Percentiles rank a stretch among this genome's conserved stretches.
Evolutionary conservation across 2,113 vertebrate species (phyloP).

Genomic region (Phyllopteryx taeniolatus): DNA sequence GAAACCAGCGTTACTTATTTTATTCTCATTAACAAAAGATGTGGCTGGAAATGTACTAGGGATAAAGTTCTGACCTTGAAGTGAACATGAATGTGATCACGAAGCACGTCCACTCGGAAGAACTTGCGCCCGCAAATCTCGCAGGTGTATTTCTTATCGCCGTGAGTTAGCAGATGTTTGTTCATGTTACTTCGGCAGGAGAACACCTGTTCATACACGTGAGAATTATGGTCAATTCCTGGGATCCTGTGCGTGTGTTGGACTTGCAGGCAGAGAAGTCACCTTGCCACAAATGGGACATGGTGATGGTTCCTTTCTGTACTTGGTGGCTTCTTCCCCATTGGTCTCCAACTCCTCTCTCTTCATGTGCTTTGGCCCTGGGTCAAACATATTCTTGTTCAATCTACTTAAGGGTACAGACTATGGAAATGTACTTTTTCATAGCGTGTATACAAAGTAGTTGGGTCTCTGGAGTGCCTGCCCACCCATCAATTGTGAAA

Average conservation of each 20-base stretch:
- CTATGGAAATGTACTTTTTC: too few species aligned
- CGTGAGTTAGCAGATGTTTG: slow-evolving; percentile 96
- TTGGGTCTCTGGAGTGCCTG: too few species aligned
- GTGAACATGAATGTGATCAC: slow-evolving; percentile 98
- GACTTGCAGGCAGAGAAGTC: slow-evolving; percentile 8
- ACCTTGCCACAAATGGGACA: slow-evolving; percentile 97
- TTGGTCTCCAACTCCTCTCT: slow-evolving; percentile 87
- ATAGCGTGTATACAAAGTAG: too few species aligned
- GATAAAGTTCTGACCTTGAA: slow-evolving; percentile 84
- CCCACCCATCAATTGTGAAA: too few species aligned
- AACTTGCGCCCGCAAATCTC: slow-evolving; percentile 98
- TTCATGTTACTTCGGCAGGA: slow-evolving; percentile 99
- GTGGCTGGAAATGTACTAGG: not conserved
- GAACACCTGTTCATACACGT: slow-evolving; percentile 80
- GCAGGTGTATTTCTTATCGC: slow-evolving; percentile 98
- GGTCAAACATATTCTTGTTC: not conserved
- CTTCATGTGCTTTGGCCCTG: slow-evolving; percentile 91
- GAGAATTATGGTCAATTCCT: not conserved
- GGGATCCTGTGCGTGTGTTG: not conserved
- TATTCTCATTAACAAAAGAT: too few species aligned
- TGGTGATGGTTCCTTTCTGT: slow-evolving; percentile 94
- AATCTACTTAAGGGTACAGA: not conserved
- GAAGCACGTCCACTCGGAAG: slow-evolving; percentile 94
- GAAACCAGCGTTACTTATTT: not conserved
- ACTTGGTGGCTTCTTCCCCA: slow-evolving; percentile 86